A percentile compares a stretch with the other conserved stretches of the same genome.
These are phyloP conservation scores for Heliconius cydno DNA, from an alignment of 2,888 invertebrate genomes.

Conservation along the genomic window DNA sequence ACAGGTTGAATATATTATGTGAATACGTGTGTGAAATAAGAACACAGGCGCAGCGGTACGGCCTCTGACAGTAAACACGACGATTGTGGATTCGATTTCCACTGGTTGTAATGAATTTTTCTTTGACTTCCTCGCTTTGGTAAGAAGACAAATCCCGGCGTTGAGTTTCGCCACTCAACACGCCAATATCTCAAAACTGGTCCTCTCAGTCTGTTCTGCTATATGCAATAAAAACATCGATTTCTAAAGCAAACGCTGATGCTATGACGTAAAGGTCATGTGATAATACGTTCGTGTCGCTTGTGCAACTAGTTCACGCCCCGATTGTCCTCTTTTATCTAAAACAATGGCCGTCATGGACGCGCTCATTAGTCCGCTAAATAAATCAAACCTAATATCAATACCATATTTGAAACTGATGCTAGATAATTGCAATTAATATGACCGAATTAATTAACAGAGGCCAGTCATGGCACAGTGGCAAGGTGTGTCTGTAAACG, in stretches of 20 bases:
- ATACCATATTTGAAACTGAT: slow-evolving; percentile 31
- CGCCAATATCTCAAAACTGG: too few species aligned
- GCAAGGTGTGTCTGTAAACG: too few species aligned
- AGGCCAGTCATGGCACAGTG: too few species aligned
- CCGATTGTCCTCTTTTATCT: slow-evolving; percentile 30
- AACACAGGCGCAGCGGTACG: too few species aligned
- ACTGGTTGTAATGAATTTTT: not conserved
- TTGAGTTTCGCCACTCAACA: not conserved
- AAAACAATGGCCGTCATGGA: slow-evolving; percentile 6
- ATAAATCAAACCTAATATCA: slow-evolving; percentile 32
- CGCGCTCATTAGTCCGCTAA: slow-evolving; percentile 12
- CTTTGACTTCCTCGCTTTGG: not conserved
- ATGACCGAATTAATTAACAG: not conserved
- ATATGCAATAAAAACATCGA: slow-evolving; percentile 1
- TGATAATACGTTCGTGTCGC: slow-evolving; percentile 20
- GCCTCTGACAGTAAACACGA: not conserved
- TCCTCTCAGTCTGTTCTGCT: not conserved
- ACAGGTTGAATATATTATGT: too few species aligned
- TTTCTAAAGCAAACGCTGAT: not conserved
- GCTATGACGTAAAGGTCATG: slow-evolving; percentile 19
- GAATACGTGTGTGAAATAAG: too few species aligned
- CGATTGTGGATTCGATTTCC: not conserved
- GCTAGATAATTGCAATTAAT: slow-evolving; percentile 35
- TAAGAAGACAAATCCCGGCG: not conserved
- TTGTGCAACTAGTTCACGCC: slow-evolving; percentile 23